These are phyloP conservation scores for Grammomys dolichurus DNA, from an alignment of 2,113 vertebrate species.

Conservation along the genomic window DNA sequence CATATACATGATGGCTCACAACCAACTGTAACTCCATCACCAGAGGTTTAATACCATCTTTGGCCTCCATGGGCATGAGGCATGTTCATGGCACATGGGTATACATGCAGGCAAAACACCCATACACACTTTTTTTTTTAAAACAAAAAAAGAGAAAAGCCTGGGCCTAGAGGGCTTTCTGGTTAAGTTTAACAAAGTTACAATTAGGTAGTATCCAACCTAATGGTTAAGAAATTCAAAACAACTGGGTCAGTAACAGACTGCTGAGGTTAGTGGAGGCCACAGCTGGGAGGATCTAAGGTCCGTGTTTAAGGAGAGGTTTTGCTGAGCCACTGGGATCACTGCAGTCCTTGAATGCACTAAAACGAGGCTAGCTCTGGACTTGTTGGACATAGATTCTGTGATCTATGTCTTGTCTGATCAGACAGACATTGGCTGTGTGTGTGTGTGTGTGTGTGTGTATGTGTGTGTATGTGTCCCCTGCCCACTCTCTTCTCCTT, in stretches of 20 bases:
- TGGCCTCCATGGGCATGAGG: not conserved
- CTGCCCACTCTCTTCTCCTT: not conserved
- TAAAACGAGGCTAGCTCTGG: not conserved
- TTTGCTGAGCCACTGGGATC: not conserved
- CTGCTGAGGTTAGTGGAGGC: not conserved
- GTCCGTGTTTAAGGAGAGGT: not conserved
- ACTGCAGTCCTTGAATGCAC: not conserved
- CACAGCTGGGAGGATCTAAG: not conserved
- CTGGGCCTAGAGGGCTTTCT: not conserved
- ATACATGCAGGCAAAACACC: not conserved
- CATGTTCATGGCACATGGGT: not conserved
- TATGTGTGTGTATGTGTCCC: not conserved
- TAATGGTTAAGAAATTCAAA: not conserved
- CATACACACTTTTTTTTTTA: not conserved
- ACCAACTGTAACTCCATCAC: not conserved
- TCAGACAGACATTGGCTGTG: not conserved
- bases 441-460: not conserved
- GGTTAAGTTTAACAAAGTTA: not conserved
- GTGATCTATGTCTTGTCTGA: not conserved
- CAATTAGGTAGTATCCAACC: not conserved
- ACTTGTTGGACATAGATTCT: not conserved
- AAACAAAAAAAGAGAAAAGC: not conserved
- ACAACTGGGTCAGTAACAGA: not conserved
- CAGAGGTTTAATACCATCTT: not conserved
- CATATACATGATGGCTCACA: not conserved